phyloP scores from a whole-genome alignment of 2,113 vertebrate species.

The Zosterops hypoxanthus region DNA sequence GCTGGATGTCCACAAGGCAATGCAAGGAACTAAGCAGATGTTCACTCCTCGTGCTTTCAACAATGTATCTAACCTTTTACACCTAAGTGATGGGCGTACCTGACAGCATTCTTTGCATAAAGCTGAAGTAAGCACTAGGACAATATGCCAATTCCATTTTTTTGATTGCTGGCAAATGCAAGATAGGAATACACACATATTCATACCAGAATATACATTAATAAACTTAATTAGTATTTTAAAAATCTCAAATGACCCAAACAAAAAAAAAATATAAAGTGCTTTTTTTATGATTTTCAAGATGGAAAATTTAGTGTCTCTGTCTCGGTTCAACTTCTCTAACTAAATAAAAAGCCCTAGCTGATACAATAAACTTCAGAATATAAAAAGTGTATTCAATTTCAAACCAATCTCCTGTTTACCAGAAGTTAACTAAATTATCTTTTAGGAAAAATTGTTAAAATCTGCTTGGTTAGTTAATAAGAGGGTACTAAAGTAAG shows the following conservation, averaged over 20 bases:
- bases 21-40: background rate
- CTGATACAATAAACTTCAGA: background rate
- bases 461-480: background rate
- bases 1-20: background rate
- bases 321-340: background rate
- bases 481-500: background rate
- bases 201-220: background rate
- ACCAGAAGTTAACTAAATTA: background rate
- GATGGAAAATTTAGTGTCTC: background rate
- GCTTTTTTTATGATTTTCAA: background rate
- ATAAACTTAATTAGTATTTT: background rate
- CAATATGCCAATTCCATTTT: background rate
- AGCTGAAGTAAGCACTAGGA: background rate
- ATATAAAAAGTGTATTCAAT: background rate
- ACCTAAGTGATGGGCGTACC: background rate
- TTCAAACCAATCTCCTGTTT: background rate
- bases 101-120: background rate
- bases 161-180: background rate
- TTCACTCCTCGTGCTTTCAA: background rate
- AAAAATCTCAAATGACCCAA: background rate
- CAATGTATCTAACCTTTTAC: background rate
- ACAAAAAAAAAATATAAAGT: background rate
- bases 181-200: background rate
- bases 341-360: background rate
- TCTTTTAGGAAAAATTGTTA: background rate